Conservation (phyloP, 2,888 invertebrate genomes). For the Euproctis similis region DNA sequence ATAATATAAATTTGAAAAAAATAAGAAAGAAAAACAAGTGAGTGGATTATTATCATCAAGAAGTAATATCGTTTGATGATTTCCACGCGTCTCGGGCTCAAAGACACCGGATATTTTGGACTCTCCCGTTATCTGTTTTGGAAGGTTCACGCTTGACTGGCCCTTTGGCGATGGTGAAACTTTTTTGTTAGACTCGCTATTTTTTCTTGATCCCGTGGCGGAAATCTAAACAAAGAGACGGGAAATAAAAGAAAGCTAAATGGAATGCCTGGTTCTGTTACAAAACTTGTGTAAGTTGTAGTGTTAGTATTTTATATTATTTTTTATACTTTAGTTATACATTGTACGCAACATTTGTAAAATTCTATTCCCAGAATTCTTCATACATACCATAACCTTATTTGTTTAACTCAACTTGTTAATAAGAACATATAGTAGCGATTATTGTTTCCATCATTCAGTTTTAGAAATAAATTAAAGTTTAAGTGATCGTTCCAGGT, state of each 20-base stretch:
- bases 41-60: not conserved
- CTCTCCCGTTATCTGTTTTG: slow-evolving; percentile 34
- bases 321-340: not conserved
- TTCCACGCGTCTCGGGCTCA: slow-evolving; percentile 16
- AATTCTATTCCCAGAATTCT: no score
- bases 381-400: no score
- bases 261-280: slow-evolving; percentile 42
- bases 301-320: slow-evolving; percentile 7
- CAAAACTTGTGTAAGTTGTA: slow-evolving; percentile 33
- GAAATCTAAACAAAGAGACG: slow-evolving; percentile 50
- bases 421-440: no score
- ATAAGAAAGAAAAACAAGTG: no score
- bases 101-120: slow-evolving; percentile 32
- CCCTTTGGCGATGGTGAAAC: slow-evolving; percentile 39
- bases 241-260: slow-evolving; percentile 48
- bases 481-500: no score
- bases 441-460: no score
- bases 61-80: slow-evolving; percentile 7
- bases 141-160: slow-evolving; percentile 43
- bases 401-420: no score
- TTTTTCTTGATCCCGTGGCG: slow-evolving; percentile 43
- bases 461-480: no score
- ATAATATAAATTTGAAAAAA: no score
- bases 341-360: no score
- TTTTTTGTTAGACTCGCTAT: slow-evolving; percentile 40